phyloP scores from a whole-genome alignment of 2,888 invertebrate genomes.

The Dicycla oo region DNA sequence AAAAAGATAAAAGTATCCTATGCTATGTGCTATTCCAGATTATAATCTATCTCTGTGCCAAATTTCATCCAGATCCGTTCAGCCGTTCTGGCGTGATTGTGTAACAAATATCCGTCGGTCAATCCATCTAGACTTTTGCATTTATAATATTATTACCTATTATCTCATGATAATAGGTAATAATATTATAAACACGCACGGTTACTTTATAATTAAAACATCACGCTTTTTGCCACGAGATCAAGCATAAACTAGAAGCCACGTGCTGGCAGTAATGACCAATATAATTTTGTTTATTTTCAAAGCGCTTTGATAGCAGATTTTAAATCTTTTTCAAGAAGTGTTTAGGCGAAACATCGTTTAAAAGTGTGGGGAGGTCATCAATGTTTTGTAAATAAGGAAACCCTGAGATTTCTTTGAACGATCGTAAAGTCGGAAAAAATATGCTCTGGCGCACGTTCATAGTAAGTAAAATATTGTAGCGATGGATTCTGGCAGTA shows the following conservation, averaged over 20 bases:
- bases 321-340: conserved; percentile 35
- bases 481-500: conserved; percentile 6
- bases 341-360: conserved; percentile 35
- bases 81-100: too few relatives aligned
- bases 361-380: conserved; percentile 46
- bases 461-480: conserved; percentile 33
- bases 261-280: not conserved
- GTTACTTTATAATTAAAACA: not conserved
- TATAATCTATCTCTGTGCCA: too few relatives aligned
- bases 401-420: conserved; percentile 62
- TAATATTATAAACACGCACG: too few relatives aligned
- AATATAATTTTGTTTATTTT: conserved; percentile 38
- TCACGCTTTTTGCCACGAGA: not conserved
- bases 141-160: too few relatives aligned
- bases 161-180: too few relatives aligned
- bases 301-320: conserved; percentile 14
- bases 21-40: too few relatives aligned
- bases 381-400: conserved; percentile 66
- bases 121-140: too few relatives aligned
- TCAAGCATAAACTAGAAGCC: not conserved
- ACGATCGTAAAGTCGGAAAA: conserved; percentile 53
- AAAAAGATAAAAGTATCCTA: too few relatives aligned
- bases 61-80: too few relatives aligned
- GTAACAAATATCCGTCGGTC: too few relatives aligned
- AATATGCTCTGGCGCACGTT: conserved; percentile 12